phyloP scores from a whole-genome alignment of 2,113 vertebrate species.

The Micronycteris hirsuta region DNA sequence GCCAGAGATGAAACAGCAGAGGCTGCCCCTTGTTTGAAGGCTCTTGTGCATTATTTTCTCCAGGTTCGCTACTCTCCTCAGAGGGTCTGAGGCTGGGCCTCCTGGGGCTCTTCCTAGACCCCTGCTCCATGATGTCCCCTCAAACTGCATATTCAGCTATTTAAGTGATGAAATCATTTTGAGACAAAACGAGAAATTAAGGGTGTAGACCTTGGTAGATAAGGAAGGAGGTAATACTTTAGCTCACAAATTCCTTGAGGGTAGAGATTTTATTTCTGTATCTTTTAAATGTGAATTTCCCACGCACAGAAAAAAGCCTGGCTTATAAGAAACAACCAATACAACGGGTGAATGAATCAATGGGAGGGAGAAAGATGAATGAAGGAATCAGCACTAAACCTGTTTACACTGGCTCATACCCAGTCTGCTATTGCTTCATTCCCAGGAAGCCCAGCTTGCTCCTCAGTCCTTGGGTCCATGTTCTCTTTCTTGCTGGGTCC shows the following conservation, averaged over 20 bases:
- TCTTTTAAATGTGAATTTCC: conserved; percentile 27
- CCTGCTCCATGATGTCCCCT: neutral
- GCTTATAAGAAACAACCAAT: neutral
- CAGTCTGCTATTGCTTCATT: neutral
- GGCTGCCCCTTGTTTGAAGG: neutral
- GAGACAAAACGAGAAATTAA: conserved; percentile 8
- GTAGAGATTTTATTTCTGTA: conserved; percentile 34
- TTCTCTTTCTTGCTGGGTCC: neutral
- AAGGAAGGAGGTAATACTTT: conserved; percentile 34
- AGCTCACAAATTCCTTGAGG: conserved; percentile 44
- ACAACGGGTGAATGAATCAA: neutral
- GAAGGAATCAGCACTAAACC: neutral
- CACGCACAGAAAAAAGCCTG: neutral
- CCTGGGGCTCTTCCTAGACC: neutral
- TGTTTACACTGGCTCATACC: neutral
- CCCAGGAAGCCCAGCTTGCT: neutral
- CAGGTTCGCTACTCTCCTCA: neutral
- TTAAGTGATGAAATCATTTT: neutral
- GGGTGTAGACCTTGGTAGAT: neutral
- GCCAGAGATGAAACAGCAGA: neutral
- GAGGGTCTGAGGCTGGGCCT: neutral
- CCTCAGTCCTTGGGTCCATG: neutral
- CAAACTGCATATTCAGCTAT: neutral
- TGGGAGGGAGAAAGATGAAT: neutral
- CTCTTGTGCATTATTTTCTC: neutral